Evolutionary conservation across 1,140 invertebrate species (phyloP), one percentile per base, ranked within the genome.

Genomic region (Cyclina sinensis): DNA sequence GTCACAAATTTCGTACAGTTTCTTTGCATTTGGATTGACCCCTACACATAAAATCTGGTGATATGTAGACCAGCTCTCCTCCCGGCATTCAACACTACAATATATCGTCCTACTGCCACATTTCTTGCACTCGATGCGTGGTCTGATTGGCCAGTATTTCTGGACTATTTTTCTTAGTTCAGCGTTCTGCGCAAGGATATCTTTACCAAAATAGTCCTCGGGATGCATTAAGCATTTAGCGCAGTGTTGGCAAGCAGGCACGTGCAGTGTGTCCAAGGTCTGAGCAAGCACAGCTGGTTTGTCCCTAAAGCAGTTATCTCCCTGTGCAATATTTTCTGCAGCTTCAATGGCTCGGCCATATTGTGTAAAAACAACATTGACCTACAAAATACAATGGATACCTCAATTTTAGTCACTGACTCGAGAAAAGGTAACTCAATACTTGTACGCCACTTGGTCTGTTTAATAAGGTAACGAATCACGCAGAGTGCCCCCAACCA

Each of bases 21-120:
- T 89, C 9, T 82, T 35, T 12, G 84, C 48, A 5, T 78, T 32
- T 16, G 89, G 74, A 62, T 92, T 91, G 5, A 57, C 65, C 9
- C 82, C 76, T 18, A 90, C 88, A 80, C 93, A 94, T n/a, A 94
- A 74, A 32, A 92, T 74, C 27, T 89, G 78, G 85, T 94, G 93
- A 43, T 92, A 91, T 46, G 32, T 78, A 0, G 73, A 73, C 93
- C 93, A 94, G 0, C 91, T 90, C n/a, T 93, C 92, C 0, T 88
- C 48, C 18, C 89, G 48, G 51, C 93, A 94, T 32, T 54, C 37
- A 16, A 82, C 79, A 48, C 92, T 92, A 73, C 93, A 94, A 74
- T 93, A 94, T 0, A 90, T 82, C 21, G 91, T 88, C 54, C 62
- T 51, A 3, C 62, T 62, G 32, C 85, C 81, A 79, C 93, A 94